Base-by-base conservation (phyloP, 2,797 vertebrate species). In the Rhinophrynus dorsalis region DNA sequence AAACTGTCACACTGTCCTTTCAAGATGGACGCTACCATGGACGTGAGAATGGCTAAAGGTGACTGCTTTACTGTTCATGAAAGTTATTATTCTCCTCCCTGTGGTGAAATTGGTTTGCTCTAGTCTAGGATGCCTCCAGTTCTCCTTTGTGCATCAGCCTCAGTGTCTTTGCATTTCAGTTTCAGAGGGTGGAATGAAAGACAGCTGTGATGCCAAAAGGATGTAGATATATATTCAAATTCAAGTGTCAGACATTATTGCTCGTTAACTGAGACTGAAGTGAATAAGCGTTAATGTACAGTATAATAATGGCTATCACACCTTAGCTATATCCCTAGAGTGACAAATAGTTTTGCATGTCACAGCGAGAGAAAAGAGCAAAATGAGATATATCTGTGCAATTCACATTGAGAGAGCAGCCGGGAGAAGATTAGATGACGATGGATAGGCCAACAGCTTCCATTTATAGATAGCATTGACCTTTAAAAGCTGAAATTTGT, bases 301-400 rank as follows among this genome's bases (percentile, higher is more conserved):
- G 29, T 21, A 6, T 6, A 17, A 15, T 73, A 66, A 73, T 58
- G 58, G 32, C 13, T 35, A 56, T 56, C 30, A 57, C 51, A 57
- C 52, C 61, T 72, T 5, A 9, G 44, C 30, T 26, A 64, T 59
- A 42, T 52, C 35, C 29, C n/a, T 13, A 6, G 44, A 23, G 44
- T 18, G 44, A 52, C 54, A 13, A 33, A 20, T 18, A 38, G 17
- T 29, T 33, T n/a, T 40, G 32, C 15, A 38, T 51, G 45, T 32
- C 42, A 45, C 18, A 3, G 6, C 8, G 18, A 58, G 37, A 51
- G n/a, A 20, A 66, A 59, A 59, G 54, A 65, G 37, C 61, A 59
- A 44, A 59, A 59, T 73, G 10, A 73, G 69, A 73, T 73, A 6
- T 66, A 73, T 65, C 45, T 38, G 38, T 13, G 45, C 33, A 26